Evolutionary conservation across 2,888 invertebrate genomes (phyloP).

Genomic region (Ditula angustiorana): DNA sequence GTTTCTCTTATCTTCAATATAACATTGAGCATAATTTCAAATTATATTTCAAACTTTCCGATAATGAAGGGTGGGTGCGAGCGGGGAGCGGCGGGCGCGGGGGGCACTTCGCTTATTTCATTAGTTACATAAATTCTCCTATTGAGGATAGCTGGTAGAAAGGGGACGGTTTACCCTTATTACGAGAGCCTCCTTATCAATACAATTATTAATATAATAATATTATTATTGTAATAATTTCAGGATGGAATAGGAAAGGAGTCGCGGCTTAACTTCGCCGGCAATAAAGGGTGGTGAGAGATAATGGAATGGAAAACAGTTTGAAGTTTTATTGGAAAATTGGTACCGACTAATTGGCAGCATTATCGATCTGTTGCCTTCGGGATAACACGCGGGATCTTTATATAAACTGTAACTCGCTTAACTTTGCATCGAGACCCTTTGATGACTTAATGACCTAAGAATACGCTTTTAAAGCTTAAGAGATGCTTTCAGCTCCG

Average conservation of each 20-base stretch:
- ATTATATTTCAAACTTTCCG: slow-evolving; percentile 86
- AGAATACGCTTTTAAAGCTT: neutral
- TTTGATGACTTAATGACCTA: neutral
- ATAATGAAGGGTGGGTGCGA: slow-evolving; percentile 83
- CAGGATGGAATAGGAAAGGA: slow-evolving; percentile 75
- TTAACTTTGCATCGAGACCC: slow-evolving; percentile 37
- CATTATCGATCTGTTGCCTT: slow-evolving; percentile 79
- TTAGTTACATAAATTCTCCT: slow-evolving; percentile 86
- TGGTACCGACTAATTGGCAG: slow-evolving; percentile 83
- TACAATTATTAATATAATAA: slow-evolving; percentile 86
- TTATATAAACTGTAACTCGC: slow-evolving; percentile 48
- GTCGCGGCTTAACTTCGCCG: slow-evolving; percentile 82
- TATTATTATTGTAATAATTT: slow-evolving; percentile 86
- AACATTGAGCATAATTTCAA: slow-evolving; percentile 86
- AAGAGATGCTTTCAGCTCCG: neutral
- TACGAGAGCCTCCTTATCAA: slow-evolving; percentile 86
- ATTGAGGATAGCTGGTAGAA: slow-evolving; percentile 85
- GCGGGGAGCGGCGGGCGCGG: slow-evolving; percentile 58
- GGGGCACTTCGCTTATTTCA: slow-evolving; percentile 84
- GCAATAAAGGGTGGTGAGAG: slow-evolving; percentile 84
- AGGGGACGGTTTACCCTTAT: slow-evolving; percentile 86
- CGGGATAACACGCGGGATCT: slow-evolving; percentile 55
- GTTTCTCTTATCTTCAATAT: slow-evolving; percentile 86
- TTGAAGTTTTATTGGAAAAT: slow-evolving; percentile 86
- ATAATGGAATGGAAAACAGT: slow-evolving; percentile 86